Evolutionary conservation across 2,797 vertebrate species (phyloP), one percentile per base, ranked within the genome.

Genomic region (Brachymystax lenok): DNA sequence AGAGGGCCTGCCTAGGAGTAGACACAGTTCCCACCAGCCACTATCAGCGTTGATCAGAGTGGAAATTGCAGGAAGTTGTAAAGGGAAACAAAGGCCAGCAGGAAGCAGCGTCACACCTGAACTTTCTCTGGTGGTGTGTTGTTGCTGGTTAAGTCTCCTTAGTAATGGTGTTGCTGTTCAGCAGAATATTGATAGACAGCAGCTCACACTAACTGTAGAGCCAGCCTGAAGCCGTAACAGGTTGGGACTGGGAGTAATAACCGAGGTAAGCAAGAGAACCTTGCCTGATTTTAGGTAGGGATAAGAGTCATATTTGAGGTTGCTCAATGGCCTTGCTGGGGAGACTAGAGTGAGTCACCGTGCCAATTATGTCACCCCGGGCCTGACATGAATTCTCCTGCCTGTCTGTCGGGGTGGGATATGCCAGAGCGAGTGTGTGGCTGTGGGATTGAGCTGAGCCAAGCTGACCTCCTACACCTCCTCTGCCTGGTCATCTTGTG

Each of bases 21-120:
- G 56, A 64, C 74, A 50, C 70, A 24, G 14, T 76, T 33, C 74
- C 74, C 67, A 70, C 52, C 40, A 69, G 80, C 54, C 72, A 77
- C 79, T 81, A 81, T 90, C 83, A 68, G 76, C 87, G 90, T 91
- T 89, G 89, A 93, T 93, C 91, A 89, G 46, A 33, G 50, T 64
- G 79, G 84, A 80, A 85, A 87, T 80, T 86, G 82, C 89, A 92
- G 93, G 89, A 92, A 91, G 91, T 81, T 75, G 82, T 82, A 77
- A 90, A 80, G 79, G 84, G 83, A 91, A 91, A 90, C 87, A 85
- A 90, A 89, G 87, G 35, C 78, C 81, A 82, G 80, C 90, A 91
- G 91, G 90, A 91, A 90, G 91, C 79, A 71, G 82, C 76, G 78
- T 40, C 82, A 69, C 83, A 1, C 14, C 21, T 71, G 59, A 61